A percentile compares a stretch with the other conserved stretches of the same genome.
Evolutionary conservation across 2,113 vertebrate genomes (phyloP).

Genomic region (Macaca nemestrina): DNA sequence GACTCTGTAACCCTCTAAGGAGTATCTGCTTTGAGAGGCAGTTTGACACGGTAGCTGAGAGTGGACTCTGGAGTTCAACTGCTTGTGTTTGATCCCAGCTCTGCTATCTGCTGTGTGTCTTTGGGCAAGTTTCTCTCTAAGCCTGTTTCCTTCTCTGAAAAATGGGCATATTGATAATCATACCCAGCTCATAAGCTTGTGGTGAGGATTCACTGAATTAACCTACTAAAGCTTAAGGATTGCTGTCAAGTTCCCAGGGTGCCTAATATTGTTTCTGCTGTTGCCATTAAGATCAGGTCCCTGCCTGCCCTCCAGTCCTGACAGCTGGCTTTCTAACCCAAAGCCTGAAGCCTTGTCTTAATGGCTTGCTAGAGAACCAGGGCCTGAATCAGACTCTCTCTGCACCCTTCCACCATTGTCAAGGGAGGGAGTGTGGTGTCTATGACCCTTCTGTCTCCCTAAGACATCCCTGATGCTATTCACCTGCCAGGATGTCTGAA

Average conservation of each 20-base stretch:
- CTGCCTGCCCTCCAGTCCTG: neutral
- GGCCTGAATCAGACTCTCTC: neutral
- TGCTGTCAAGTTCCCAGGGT: fast-evolving
- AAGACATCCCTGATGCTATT: neutral
- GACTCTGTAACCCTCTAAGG: neutral
- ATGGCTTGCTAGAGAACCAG: neutral
- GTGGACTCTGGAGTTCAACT: neutral
- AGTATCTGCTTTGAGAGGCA: neutral
- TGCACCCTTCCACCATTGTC: neutral
- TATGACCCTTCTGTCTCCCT: neutral
- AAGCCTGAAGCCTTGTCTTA: neutral
- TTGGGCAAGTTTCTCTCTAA: neutral
- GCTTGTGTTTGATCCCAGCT: neutral
- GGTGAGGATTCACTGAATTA: neutral
- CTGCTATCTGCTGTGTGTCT: neutral
- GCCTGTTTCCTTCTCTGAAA: slow-evolving; percentile 31
- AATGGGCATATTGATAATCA: neutral
- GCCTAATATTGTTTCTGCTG: neutral
- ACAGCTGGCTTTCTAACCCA: neutral
- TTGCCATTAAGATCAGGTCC: neutral
- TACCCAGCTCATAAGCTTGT: neutral
- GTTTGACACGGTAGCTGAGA: neutral
- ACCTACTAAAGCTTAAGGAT: neutral
- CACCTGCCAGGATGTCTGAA: neutral
- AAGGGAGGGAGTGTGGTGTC: neutral